Evolutionary conservation across 2,797 vertebrate genomes (phyloP).

Genomic region (Gadopsis marmoratus): DNA sequence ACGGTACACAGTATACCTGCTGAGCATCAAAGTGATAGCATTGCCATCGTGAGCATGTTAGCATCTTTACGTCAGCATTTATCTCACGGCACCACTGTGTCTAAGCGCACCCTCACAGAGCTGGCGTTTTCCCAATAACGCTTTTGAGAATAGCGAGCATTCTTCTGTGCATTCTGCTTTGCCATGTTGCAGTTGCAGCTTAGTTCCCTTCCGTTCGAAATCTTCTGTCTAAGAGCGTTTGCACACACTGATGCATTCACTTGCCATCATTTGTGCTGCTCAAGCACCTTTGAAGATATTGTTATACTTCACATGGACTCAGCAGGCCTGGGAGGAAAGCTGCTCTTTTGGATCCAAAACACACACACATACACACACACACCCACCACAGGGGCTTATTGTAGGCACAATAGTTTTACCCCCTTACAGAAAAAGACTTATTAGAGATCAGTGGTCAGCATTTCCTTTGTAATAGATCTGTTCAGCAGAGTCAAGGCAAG

Average conservation of each 20-base stretch:
- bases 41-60: not conserved
- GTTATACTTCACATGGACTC: constrained; percentile 37
- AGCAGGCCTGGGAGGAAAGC: constrained; percentile 43
- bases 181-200: not conserved
- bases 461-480: constrained; percentile 49
- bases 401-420: constrained; percentile 25
- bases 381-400: constrained; percentile 23
- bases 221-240: not conserved
- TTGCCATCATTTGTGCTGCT: constrained; percentile 36
- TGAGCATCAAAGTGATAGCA: not conserved
- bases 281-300: constrained; percentile 54
- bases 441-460: constrained; percentile 52
- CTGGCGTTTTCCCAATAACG: not conserved
- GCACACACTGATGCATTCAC: constrained; percentile 20
- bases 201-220: not conserved
- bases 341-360: constrained; percentile 23
- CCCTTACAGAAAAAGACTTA: constrained; percentile 20
- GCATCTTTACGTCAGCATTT: not conserved
- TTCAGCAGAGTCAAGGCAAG: constrained; percentile 34
- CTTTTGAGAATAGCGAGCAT: not conserved
- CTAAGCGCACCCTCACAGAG: not conserved
- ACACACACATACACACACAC: not conserved
- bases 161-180: not conserved
- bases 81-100: not conserved
- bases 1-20: not conserved